Evolutionary conservation across 2,888 invertebrate genomes (phyloP).

Genomic region (Deilephila elpenor): DNA sequence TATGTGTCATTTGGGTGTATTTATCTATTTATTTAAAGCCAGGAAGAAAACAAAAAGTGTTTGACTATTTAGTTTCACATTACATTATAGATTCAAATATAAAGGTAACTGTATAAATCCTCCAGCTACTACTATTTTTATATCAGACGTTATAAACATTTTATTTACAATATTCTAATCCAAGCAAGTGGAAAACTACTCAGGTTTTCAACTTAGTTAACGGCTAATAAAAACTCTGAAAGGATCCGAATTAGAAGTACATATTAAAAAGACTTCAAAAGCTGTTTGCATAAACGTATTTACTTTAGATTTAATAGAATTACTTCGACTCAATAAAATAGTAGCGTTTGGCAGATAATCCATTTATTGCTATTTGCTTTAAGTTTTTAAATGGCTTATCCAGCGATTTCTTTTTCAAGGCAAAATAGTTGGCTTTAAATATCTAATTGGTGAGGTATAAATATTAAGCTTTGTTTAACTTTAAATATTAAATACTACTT

Average conservation of each 20-base stretch:
- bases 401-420: neutral
- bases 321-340: neutral
- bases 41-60: too few relatives aligned
- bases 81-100: too few relatives aligned
- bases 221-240: constrained; percentile 6
- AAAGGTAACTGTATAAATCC: too few relatives aligned
- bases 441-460: too few relatives aligned
- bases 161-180: constrained; percentile 16
- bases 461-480: too few relatives aligned
- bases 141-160: too few relatives aligned
- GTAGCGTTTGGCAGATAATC: neutral
- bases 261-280: neutral
- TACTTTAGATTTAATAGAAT: constrained; percentile 14
- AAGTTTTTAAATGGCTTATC: neutral
- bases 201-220: constrained; percentile 1
- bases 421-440: too few relatives aligned
- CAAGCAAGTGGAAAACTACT: constrained; percentile 6
- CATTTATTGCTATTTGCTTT: neutral
- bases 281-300: constrained; percentile 10
- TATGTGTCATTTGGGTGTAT: too few relatives aligned
- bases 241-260: neutral
- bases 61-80: too few relatives aligned
- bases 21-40: too few relatives aligned
- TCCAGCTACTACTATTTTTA: too few relatives aligned
- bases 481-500: too few relatives aligned